Base-by-base conservation (phyloP, 1,140 invertebrate genomes). In the Arctopsyche grandis region DNA sequence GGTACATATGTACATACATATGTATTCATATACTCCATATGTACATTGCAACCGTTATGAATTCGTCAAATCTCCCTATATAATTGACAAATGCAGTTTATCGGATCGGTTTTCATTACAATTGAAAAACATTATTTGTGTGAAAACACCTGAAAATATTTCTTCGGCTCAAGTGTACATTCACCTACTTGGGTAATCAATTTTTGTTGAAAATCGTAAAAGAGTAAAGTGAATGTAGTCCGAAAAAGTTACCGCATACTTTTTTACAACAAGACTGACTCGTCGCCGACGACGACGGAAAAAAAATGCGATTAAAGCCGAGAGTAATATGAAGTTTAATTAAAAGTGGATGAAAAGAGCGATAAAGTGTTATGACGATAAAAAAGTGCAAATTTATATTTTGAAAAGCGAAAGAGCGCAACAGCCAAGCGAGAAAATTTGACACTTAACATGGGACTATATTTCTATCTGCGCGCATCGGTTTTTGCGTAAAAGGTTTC, bases 291-390 rank as follows among this genome's bases (percentile, higher is more conserved):
- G 48, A 52, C 12, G 48, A 16, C 0, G 10, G 63, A 21, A 29
- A 66, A 66, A 66, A 66, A 66, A 24, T 9, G 22, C 22, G 0
- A 38, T 7, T 38, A 66, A 19, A 12, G 24, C 63, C 63, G 21
- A 66, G 24, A 66, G 63, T 66, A 66, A 66, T 66, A 66, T 66
- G 24, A 66, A 66, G 63, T 66, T 66, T 66, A 66, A 66, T 66
- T 66, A 66, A 66, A 66, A 66, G 63, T 22, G 24, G 21, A 66
- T 22, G 63, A 66, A 66, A 66, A 66, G 63, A 10, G 48, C 63
- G 63, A 66, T 66, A 66, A 66, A 66, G 21, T 22, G 63, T 66
- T 66, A 26, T 12, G 21, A 22, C 63, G 63, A 26, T 22, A 66
- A 52, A 52, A 52, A 52, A 52, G 48, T 16, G 48, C 48, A 52